Percentiles rank a stretch among this genome's conserved stretches.
These are phyloP conservation scores for Corythoichthys haematopterus DNA, from an alignment of 2,113 vertebrate species.

Conservation along the genomic window DNA sequence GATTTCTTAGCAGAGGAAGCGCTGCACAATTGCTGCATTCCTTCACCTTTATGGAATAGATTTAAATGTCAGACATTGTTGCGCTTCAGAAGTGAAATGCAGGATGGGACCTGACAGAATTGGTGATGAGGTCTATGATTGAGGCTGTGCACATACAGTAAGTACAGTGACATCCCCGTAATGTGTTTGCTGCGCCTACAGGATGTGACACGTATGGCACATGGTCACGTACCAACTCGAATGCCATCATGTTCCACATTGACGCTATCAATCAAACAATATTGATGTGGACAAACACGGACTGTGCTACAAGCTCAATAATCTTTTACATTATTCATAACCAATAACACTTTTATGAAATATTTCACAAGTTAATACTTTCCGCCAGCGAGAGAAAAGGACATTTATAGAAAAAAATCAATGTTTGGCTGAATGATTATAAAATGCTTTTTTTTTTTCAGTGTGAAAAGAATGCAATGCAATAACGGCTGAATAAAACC, in stretches of 20 bases:
- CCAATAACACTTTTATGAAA: constrained; percentile 56
- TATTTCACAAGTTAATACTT: constrained; percentile 25
- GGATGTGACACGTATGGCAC: constrained; percentile 20
- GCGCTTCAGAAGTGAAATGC: constrained; percentile 27
- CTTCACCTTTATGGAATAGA: not conserved
- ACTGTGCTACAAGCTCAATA: constrained; percentile 37
- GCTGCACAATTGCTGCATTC: not conserved
- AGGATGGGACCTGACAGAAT: constrained; percentile 50
- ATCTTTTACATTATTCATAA: constrained; percentile 59
- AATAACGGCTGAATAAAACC: constrained; percentile 7
- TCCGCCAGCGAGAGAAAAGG: constrained; percentile 26
- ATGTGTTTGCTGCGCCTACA: constrained; percentile 8
- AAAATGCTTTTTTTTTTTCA: constrained; percentile 20
- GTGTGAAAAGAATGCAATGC: constrained; percentile 23
- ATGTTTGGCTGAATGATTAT: constrained; percentile 35
- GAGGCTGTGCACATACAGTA: constrained; percentile 37
- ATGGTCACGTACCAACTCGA: constrained; percentile 36
- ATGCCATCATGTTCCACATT: constrained; percentile 23
- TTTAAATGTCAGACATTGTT: not conserved
- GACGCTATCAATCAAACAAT: constrained; percentile 32
- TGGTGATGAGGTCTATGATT: constrained; percentile 54
- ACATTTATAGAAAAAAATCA: constrained; percentile 8
- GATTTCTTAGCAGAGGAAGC: not conserved
- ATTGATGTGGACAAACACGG: constrained; percentile 17
- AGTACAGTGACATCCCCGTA: constrained; percentile 37